Conservation (phyloP, 2,888 invertebrate species). For the Mycalesis mineus region DNA sequence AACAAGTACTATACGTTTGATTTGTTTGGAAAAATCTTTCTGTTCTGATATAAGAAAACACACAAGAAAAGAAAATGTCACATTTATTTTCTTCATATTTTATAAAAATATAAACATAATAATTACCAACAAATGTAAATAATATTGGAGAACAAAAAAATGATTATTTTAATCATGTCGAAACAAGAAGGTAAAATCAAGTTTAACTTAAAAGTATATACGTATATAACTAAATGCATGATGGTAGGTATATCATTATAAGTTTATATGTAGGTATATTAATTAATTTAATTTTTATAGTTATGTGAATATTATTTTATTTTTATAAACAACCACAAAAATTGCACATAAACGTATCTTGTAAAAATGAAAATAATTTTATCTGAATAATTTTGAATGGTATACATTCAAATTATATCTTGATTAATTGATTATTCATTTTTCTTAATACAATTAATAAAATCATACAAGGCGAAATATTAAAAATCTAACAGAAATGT, state of each 20-base stretch:
- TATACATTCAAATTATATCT: no score
- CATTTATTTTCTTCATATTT: slow-evolving; percentile 11
- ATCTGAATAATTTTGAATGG: no score
- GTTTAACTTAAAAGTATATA: background rate
- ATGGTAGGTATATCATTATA: background rate
- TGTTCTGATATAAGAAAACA: background rate
- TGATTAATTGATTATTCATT: no score
- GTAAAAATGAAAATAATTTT: no score
- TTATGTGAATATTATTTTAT: background rate
- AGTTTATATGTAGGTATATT: background rate
- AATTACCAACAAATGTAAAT: background rate
- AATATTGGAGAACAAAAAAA: background rate
- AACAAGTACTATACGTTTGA: no score
- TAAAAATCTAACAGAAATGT: no score
- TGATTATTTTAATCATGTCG: background rate
- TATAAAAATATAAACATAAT: slow-evolving; percentile 11
- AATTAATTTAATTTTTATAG: background rate
- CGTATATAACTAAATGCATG: background rate
- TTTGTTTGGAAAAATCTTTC: no score
- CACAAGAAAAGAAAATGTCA: background rate
- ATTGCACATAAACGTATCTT: background rate
- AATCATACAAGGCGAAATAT: no score
- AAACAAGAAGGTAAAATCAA: background rate
- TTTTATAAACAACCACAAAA: background rate
- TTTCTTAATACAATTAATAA: no score